Base-by-base conservation (phyloP, 2,797 vertebrate genomes). In the Tapirus indicus region DNA sequence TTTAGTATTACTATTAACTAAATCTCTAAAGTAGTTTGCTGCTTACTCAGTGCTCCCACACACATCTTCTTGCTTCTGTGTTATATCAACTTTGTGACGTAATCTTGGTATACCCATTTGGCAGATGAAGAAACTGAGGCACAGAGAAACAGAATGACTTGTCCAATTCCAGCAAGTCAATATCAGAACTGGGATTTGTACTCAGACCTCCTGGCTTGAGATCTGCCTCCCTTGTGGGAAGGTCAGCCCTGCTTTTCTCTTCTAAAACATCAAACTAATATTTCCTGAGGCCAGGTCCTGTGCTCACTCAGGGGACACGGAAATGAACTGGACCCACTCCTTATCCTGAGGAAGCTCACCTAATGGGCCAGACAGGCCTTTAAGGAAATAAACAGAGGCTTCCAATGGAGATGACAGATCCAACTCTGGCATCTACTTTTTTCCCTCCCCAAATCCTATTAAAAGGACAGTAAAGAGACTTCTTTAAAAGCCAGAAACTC, bases 21-120 rank as follows among this genome's bases (percentile, higher is more conserved):
- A 41, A 18, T 10, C 64, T 66, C 60, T 18, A 9, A 27, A 5
- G 4, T 1, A 32, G 16, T 21, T 13, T 29, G 0, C 0, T 3
- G 75, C 41, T 44, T 38, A 0, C 25, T 38, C 3, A 1, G 29
- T 1, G 23, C 54, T 21, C 44, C 49, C 16, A 0, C 2, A 4
- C n/a, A 9, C 16, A 32, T 20, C 60, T 21, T 66, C 86, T 41
- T 0, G 16, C 29, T 27, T 62, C 86, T 80, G 49, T 17, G 35
- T 44, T 18, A 2, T 17, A 29, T 78, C 7, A 0, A 8, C 62
- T 14, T 41, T 20, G 11, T 58, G 21, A 87, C 41, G 23, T 0
- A 20, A 23, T 6, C 79, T 64, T 6, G 4, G 41, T 9, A 14
- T 14, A 23, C 47, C 69, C 62, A 5, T 60, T 60, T 23, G n/a